These are phyloP conservation scores for Passerina amoena DNA, from an alignment of 2,113 vertebrate genomes.

Conservation along the genomic window DNA sequence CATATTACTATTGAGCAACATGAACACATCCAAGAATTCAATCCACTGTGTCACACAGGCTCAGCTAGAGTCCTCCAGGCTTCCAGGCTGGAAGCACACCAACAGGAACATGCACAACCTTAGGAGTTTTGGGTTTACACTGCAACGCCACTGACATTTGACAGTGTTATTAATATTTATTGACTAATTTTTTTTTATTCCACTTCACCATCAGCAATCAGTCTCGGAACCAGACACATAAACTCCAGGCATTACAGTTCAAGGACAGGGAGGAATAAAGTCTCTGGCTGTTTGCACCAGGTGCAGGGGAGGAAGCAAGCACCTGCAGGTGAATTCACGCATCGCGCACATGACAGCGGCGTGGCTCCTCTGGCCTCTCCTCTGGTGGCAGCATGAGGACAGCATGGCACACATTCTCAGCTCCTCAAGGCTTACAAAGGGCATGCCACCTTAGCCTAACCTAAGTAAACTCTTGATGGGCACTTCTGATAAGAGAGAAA, in stretches of 20 bases:
- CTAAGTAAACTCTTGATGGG: background rate
- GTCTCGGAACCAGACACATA: background rate
- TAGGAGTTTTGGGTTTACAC: background rate
- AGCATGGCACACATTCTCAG: background rate
- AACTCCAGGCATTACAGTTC: background rate
- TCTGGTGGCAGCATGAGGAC: background rate
- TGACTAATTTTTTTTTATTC: background rate
- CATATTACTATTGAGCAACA: background rate
- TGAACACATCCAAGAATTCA: background rate
- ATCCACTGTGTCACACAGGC: background rate
- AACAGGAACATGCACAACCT: fast-evolving
- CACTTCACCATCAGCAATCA: background rate
- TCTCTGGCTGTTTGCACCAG: background rate
- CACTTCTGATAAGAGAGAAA: background rate
- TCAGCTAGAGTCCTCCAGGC: background rate
- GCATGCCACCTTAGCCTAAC: background rate
- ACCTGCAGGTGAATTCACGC: background rate
- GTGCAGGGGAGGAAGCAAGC: background rate
- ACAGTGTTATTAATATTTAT: background rate
- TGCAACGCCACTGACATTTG: background rate
- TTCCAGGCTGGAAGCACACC: background rate
- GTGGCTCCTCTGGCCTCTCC: background rate
- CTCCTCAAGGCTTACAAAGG: background rate
- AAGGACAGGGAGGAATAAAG: background rate
- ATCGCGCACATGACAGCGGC: background rate